Conservation (phyloP, 2,888 invertebrate genomes). For the Enoplolaimus lenunculus region DNA sequence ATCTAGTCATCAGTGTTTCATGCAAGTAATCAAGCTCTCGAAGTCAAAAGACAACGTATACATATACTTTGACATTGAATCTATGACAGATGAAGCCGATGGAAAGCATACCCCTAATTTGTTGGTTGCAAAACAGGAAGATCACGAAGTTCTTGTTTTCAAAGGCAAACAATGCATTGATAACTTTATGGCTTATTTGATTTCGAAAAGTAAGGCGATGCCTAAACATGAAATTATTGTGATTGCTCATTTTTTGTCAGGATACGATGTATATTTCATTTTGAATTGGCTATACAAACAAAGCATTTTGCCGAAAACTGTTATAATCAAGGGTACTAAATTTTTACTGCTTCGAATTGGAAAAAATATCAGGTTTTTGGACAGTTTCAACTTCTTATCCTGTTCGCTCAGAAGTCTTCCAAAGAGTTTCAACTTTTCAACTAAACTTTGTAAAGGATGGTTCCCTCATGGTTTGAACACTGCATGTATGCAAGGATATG, state of each 20-base stretch:
- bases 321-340: not conserved
- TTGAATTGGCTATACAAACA: not conserved
- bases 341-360: not conserved
- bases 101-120: conserved; percentile 8
- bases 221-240: not conserved
- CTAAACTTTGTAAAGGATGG: not conserved
- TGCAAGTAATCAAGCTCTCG: too few species aligned
- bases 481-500: not conserved
- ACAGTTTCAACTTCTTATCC: not conserved
- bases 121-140: not conserved
- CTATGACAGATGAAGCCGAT: not conserved
- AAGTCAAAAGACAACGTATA: not conserved
- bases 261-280: not conserved
- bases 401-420: not conserved
- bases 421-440: not conserved
- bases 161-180: not conserved
- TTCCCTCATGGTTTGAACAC: not conserved
- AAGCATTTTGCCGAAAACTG: not conserved
- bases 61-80: conserved; percentile 7
- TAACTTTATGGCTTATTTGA: not conserved
- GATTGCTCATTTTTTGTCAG: not conserved
- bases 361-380: not conserved
- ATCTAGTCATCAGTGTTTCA: too few species aligned
- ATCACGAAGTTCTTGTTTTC: not conserved
- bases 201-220: not conserved